phyloP scores from a whole-genome alignment of 2,888 invertebrate genomes.

The Chorisops tibialis region DNA sequence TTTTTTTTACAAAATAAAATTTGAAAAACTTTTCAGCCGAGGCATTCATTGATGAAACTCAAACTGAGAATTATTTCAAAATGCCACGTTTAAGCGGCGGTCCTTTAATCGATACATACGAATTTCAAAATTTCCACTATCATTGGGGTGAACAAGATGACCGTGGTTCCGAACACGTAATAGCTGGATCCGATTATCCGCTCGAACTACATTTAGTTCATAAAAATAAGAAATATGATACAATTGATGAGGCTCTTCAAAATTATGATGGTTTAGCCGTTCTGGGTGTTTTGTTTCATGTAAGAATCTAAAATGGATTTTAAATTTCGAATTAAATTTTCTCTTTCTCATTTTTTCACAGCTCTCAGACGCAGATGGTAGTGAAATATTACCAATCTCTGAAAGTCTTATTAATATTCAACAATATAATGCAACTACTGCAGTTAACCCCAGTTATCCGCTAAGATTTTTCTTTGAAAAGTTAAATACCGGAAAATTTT shows the following conservation, averaged over 20 bases:
- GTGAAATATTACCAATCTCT: neutral
- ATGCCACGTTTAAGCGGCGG: conserved; percentile 70
- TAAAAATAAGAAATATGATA: conserved; percentile 66
- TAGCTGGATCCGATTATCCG: conserved; percentile 71
- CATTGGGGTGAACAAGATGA: conserved; percentile 74
- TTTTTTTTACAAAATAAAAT: neutral
- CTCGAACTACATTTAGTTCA: conserved; percentile 83
- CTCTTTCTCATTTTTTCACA: neutral
- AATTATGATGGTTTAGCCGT: conserved; percentile 76
- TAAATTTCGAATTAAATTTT: neutral
- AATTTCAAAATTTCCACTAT: conserved; percentile 71
- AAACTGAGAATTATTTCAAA: conserved; percentile 38
- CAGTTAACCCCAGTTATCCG: neutral
- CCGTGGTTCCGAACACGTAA: conserved; percentile 71
- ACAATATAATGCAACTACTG: neutral
- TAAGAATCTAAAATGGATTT: neutral
- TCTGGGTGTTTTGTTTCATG: conserved; percentile 75
- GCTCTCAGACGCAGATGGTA: neutral
- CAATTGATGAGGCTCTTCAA: conserved; percentile 62
- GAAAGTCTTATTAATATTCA: neutral
- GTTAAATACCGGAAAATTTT: neutral
- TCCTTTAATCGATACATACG: conserved; percentile 63
- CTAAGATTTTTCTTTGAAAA: neutral
- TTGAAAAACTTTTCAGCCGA: neutral
- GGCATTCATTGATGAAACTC: neutral